A percentile compares a stretch with the other conserved stretches of the same genome.
Conservation (phyloP, 2,113 vertebrate species). For the Cepphus grylle region DNA sequence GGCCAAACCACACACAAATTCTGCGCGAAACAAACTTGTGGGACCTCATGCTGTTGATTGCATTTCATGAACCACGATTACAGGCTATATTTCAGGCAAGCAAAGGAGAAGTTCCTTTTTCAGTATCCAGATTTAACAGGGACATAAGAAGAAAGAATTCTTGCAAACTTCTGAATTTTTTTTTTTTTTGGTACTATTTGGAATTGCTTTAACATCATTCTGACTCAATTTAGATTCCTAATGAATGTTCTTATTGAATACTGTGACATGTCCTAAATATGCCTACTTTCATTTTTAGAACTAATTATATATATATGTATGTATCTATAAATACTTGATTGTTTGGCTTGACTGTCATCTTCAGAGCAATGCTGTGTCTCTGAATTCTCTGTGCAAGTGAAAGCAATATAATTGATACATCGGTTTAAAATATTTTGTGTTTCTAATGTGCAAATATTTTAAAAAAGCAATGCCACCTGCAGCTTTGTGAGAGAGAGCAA, state of each 20-base stretch:
- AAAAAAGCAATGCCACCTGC: background rate
- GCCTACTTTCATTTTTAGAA: conserved; percentile 24
- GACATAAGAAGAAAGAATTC: background rate
- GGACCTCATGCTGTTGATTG: background rate
- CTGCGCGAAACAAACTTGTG: background rate
- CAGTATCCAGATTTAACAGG: background rate
- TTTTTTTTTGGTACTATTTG: background rate
- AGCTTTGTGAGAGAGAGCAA: background rate
- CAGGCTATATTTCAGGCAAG: background rate
- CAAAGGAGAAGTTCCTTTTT: background rate
- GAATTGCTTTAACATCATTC: background rate
- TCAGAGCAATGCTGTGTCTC: background rate
- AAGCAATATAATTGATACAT: background rate
- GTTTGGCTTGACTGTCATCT: background rate
- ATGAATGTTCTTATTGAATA: conserved; percentile 17
- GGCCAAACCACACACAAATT: background rate
- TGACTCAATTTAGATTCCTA: background rate
- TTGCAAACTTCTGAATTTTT: background rate
- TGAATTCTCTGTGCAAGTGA: background rate
- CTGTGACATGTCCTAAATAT: conserved; percentile 38
- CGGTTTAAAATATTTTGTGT: background rate
- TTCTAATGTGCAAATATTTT: background rate
- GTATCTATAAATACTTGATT: conserved; percentile 8
- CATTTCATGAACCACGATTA: background rate
- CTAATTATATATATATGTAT: background rate